Percentiles rank a stretch among this genome's conserved stretches.
phyloP scores from a whole-genome alignment of 1,140 invertebrate genomes.

The Drosophila albomicans region DNA sequence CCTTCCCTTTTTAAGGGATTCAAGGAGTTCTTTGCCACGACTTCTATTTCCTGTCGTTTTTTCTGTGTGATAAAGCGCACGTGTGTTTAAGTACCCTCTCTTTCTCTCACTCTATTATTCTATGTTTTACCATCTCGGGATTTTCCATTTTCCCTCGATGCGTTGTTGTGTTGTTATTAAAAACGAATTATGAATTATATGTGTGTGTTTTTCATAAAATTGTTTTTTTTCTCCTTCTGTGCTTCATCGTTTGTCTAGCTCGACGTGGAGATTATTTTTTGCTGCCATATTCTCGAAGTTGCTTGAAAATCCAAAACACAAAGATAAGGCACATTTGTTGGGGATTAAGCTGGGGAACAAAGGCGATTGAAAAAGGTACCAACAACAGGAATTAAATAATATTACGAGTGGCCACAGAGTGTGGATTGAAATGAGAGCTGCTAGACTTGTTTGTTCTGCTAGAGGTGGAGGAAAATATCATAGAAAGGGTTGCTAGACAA shows the following conservation, averaged over 20 bases:
- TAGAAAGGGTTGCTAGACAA: not conserved
- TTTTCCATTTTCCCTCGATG: slow-evolving; percentile 21
- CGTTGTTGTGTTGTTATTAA: slow-evolving; percentile 63
- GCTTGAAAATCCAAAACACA: slow-evolving; percentile 52
- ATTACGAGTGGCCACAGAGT: slow-evolving; percentile 21
- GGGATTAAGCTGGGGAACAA: slow-evolving; percentile 56
- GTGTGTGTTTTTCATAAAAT: slow-evolving; percentile 71
- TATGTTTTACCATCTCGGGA: slow-evolving; percentile 1
- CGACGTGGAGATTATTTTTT: slow-evolving; percentile 53
- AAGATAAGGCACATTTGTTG: slow-evolving; percentile 73
- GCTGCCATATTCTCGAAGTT: slow-evolving; percentile 35
- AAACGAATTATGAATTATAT: slow-evolving; percentile 83
- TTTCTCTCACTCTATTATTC: not conserved
- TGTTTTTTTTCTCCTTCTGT: slow-evolving; percentile 30
- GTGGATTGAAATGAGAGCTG: slow-evolving; percentile 11
- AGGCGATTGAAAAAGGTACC: slow-evolving; percentile 38
- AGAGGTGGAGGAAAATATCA: not conserved
- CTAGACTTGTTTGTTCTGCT: not conserved
- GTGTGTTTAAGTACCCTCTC: slow-evolving; percentile 30
- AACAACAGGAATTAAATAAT: slow-evolving; percentile 19
- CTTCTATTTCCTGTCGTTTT: slow-evolving; percentile 32
- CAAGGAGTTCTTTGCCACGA: slow-evolving; percentile 16
- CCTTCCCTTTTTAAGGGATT: not conserved
- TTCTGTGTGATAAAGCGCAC: slow-evolving; percentile 45
- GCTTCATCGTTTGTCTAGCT: slow-evolving; percentile 22